phyloP scores from a whole-genome alignment of 2,113 vertebrate genomes.

The Gymnorhina tibicen region DNA sequence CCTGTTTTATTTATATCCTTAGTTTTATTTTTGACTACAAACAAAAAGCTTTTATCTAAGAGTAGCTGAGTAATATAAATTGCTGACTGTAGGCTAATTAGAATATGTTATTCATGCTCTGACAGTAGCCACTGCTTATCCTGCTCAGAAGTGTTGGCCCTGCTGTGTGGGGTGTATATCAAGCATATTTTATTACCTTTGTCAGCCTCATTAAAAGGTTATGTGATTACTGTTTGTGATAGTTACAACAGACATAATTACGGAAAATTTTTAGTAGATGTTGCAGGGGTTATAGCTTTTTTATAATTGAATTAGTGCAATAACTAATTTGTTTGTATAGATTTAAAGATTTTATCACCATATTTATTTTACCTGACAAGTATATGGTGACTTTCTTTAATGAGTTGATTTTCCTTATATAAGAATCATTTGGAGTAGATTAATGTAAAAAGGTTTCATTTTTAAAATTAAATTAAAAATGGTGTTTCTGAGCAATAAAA shows the following conservation, averaged over 20 bases:
- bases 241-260: conserved; percentile 10
- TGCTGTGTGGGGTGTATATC: background rate
- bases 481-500: background rate
- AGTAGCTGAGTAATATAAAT: conserved; percentile 10
- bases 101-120: conserved; percentile 8
- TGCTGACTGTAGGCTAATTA: conserved; percentile 10
- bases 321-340: conserved; percentile 19
- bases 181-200: conserved; percentile 7
- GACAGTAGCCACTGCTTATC: conserved; percentile 17
- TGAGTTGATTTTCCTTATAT: background rate
- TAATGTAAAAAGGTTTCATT: background rate
- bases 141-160: conserved; percentile 2
- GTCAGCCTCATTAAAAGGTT: conserved; percentile 25
- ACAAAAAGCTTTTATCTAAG: conserved; percentile 2
- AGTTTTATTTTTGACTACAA: background rate
- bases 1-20: background rate
- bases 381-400: background rate
- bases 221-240: conserved; percentile 25
- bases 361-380: background rate
- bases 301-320: background rate
- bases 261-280: background rate
- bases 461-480: background rate
- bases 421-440: background rate
- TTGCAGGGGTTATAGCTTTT: background rate
- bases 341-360: background rate